These are phyloP conservation scores for Nyctibius grandis DNA, from an alignment of 2,797 vertebrate genomes.

Conservation along the genomic window DNA sequence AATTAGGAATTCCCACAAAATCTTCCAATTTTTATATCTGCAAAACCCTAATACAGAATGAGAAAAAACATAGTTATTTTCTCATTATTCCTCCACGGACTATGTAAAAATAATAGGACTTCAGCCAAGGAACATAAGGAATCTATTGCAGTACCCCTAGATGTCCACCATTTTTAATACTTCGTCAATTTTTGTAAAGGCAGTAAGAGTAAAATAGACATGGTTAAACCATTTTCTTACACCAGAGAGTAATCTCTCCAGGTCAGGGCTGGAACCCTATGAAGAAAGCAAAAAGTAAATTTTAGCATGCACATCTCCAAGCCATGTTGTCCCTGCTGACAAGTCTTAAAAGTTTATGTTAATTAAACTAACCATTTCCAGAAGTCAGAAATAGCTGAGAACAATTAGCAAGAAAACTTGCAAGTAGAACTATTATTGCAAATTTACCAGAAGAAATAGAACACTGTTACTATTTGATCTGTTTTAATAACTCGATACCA, in stretches of 20 bases:
- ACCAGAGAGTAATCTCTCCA: not conserved
- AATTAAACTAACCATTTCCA: not conserved
- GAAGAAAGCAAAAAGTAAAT: not conserved
- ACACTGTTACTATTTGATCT: not conserved
- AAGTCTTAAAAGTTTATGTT: not conserved
- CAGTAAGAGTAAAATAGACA: not conserved
- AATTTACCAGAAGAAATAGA: not conserved
- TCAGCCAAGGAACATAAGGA: not conserved
- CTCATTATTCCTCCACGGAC: not conserved
- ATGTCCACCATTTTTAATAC: not conserved
- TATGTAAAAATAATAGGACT: not conserved
- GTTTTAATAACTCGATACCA: not conserved
- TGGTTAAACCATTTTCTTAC: not conserved
- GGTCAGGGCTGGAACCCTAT: not conserved
- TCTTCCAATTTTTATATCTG: not conserved
- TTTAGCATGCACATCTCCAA: not conserved
- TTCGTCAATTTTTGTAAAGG: not conserved
- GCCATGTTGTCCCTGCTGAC: not conserved
- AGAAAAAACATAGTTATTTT: accelerated
- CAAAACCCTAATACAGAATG: not conserved
- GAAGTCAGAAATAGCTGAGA: not conserved
- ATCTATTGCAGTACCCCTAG: not conserved
- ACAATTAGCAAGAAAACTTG: not conserved
- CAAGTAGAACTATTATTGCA: not conserved
- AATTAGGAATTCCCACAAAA: not conserved